Evolutionary conservation across 2,888 invertebrate genomes (phyloP).

Genomic region (Tetanocera ferruginea): DNA sequence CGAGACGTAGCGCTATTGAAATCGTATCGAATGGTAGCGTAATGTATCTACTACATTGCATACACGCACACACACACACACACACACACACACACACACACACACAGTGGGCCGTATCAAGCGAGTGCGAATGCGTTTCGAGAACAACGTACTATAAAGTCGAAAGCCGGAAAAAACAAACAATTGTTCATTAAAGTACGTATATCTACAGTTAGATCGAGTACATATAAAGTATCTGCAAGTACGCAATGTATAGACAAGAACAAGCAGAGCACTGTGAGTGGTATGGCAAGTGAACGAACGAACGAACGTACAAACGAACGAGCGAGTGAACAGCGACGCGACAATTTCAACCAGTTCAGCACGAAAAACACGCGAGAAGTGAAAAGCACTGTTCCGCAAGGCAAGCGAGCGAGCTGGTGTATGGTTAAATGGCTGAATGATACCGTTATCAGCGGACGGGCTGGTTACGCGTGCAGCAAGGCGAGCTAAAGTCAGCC

Average conservation of each 20-base stretch:
- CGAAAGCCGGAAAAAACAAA: background rate
- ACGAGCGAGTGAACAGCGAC: background rate
- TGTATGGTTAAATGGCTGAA: background rate
- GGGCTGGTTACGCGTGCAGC: background rate
- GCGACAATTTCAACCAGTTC: background rate
- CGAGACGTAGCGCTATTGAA: conserved; percentile 65
- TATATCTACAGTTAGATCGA: no score
- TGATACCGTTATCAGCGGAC: background rate
- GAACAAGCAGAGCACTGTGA: background rate
- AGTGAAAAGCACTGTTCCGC: conserved; percentile 36
- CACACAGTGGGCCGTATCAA: background rate
- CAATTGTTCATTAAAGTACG: background rate
- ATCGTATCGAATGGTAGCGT: conserved; percentile 58
- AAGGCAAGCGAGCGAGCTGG: conserved; percentile 51
- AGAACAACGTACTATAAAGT: background rate
- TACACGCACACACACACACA: conserved; percentile 45
- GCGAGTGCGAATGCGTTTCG: conserved; percentile 8
- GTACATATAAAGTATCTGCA: no score
- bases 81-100: background rate
- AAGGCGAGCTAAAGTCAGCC: background rate
- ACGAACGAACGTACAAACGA: background rate
- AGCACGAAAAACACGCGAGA: conserved; percentile 35
- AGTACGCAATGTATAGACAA: background rate
- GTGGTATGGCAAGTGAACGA: background rate
- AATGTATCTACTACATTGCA: background rate